These are phyloP conservation scores for Polyommatus icarus DNA, from an alignment of 2,888 invertebrate species.

Conservation along the genomic window DNA sequence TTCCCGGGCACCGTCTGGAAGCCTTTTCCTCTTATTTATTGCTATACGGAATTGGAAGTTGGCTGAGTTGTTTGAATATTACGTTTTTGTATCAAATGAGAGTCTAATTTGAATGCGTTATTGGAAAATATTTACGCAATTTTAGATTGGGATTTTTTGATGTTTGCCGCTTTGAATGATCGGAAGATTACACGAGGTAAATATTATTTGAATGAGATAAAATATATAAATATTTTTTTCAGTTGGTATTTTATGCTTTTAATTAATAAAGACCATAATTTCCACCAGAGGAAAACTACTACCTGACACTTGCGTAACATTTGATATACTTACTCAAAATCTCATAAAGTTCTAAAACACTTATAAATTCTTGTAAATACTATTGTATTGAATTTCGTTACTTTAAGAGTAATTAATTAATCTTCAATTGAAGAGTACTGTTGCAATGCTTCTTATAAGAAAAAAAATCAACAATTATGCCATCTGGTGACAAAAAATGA, in stretches of 20 bases:
- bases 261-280: background rate
- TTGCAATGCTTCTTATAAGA: background rate
- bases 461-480: background rate
- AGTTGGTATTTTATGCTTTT: background rate
- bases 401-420: no score
- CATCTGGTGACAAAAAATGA: background rate
- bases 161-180: background rate
- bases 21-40: constrained; percentile 80
- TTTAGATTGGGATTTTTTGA: constrained; percentile 33
- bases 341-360: background rate
- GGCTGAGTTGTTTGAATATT: constrained; percentile 70
- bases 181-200: background rate
- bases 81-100: constrained; percentile 48
- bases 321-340: background rate
- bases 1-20: constrained; percentile 68
- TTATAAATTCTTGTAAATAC: background rate
- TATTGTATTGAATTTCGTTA: no score
- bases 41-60: constrained; percentile 79
- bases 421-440: no score
- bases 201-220: background rate
- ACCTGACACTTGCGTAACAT: background rate
- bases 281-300: background rate
- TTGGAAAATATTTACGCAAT: constrained; percentile 16
- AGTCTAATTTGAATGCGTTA: constrained; percentile 45
- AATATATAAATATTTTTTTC: background rate